Conservation (phyloP, 1,140 invertebrate genomes). For the Platyscapa corneri region DNA sequence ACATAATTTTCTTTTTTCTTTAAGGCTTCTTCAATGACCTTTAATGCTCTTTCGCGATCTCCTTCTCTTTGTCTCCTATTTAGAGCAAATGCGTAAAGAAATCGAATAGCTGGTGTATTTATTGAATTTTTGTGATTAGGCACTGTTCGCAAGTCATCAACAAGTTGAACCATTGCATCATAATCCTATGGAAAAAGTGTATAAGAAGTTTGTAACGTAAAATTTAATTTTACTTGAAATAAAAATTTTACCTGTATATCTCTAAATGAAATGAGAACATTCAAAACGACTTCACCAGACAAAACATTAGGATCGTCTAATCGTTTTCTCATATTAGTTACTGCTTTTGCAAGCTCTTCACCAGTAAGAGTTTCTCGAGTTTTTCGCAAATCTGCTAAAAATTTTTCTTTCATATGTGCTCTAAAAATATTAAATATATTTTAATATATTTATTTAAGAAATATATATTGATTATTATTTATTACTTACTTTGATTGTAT, state of each 20-base stretch:
- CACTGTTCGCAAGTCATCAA: conserved; percentile 95
- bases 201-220: neutral
- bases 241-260: conserved; percentile 83
- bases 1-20: conserved; percentile 95
- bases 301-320: conserved; percentile 98
- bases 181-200: conserved; percentile 82
- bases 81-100: conserved; percentile 97
- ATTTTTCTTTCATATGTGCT: conserved; percentile 98
- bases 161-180: conserved; percentile 97
- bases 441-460: conserved; percentile 4
- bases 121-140: conserved; percentile 93
- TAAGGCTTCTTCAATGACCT: conserved; percentile 92
- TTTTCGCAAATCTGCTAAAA: conserved; percentile 94
- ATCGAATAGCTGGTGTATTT: conserved; percentile 91
- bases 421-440: conserved; percentile 74
- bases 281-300: conserved; percentile 94
- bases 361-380: conserved; percentile 91
- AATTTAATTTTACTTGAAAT: conserved; percentile 15
- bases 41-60: conserved; percentile 94
- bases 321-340: conserved; percentile 93
- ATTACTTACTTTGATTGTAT: conserved; percentile 88
- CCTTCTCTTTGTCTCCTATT: conserved; percentile 95
- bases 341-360: conserved; percentile 87
- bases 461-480: neutral
- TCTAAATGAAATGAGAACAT: conserved; percentile 93